A percentile compares a stretch with the other conserved stretches of the same genome.
These are phyloP conservation scores for Lysiphlebus fabarum DNA, from an alignment of 1,140 invertebrate species.

Conservation along the genomic window DNA sequence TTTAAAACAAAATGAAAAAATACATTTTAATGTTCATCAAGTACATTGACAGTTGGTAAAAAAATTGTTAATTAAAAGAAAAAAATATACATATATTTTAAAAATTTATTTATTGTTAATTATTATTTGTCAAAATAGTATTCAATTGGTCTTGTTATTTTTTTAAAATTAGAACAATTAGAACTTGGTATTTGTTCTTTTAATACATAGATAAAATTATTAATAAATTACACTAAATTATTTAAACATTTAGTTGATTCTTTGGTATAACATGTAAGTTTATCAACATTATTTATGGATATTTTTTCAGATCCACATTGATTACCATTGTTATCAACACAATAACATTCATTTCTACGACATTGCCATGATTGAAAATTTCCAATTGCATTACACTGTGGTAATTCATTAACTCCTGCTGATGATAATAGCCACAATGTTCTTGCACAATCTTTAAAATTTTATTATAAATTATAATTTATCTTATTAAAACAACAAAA, in stretches of 20 bases:
- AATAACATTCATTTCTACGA: slow-evolving; percentile 57
- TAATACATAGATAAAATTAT: no score
- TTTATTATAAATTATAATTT: slow-evolving; percentile 12
- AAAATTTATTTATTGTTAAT: no score
- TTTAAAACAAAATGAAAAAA: no score
- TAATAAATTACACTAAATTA: no score
- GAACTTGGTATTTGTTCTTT: no score
- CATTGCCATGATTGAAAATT: slow-evolving; percentile 61
- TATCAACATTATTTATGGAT: slow-evolving; percentile 30
- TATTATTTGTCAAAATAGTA: no score
- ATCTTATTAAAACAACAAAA: slow-evolving; percentile 5
- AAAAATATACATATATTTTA: no score
- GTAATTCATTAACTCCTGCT: slow-evolving; percentile 44
- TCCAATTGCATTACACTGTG: slow-evolving; percentile 59
- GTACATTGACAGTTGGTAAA: no score
- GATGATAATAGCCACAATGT: slow-evolving; percentile 49
- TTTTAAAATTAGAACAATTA: no score
- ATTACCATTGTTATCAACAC: slow-evolving; percentile 60
- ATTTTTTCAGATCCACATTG: slow-evolving; percentile 49
- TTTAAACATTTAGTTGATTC: background rate
- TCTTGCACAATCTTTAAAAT: slow-evolving; percentile 58
- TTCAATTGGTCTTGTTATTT: no score
- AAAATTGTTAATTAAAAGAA: no score
- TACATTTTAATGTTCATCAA: no score
- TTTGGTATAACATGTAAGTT: slow-evolving; percentile 41